Percentiles rank a stretch among this genome's conserved stretches.
phyloP scores from a whole-genome alignment of 2,888 invertebrate genomes.

The Polyploca ridens region DNA sequence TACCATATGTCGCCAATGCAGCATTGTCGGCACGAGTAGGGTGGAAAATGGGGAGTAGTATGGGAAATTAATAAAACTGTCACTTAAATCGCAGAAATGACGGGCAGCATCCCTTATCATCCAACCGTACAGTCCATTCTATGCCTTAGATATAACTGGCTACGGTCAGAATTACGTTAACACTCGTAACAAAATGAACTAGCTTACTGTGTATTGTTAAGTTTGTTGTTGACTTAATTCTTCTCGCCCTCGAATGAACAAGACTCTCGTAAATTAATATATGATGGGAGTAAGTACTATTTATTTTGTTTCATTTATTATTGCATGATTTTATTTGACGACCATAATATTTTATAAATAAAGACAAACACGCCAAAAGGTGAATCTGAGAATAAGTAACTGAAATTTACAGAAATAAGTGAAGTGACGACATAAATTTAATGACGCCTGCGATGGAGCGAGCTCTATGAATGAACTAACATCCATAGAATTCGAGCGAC shows the following conservation, averaged over 20 bases:
- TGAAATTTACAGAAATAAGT: background rate
- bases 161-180: slow-evolving; percentile 49
- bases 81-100: slow-evolving; percentile 86
- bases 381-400: background rate
- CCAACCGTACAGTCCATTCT: slow-evolving; percentile 47
- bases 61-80: slow-evolving; percentile 91
- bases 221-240: slow-evolving; percentile 78
- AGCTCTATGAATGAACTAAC: slow-evolving; percentile 72
- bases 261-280: slow-evolving; percentile 72
- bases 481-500: slow-evolving; percentile 77
- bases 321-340: background rate
- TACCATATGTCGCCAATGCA: slow-evolving; percentile 73
- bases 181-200: slow-evolving; percentile 47
- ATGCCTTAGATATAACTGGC: slow-evolving; percentile 46
- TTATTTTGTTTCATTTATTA: slow-evolving; percentile 24
- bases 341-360: background rate
- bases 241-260: slow-evolving; percentile 65
- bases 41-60: slow-evolving; percentile 77
- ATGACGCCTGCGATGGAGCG: slow-evolving; percentile 56
- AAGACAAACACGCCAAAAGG: background rate
- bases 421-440: slow-evolving; percentile 58
- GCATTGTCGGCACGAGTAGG: slow-evolving; percentile 74
- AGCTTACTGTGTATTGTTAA: slow-evolving; percentile 68
- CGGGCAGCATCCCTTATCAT: slow-evolving; percentile 68
- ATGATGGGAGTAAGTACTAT: slow-evolving; percentile 45